Base-by-base conservation (phyloP, 2,888 invertebrate species). In the Resseliella maxima region DNA sequence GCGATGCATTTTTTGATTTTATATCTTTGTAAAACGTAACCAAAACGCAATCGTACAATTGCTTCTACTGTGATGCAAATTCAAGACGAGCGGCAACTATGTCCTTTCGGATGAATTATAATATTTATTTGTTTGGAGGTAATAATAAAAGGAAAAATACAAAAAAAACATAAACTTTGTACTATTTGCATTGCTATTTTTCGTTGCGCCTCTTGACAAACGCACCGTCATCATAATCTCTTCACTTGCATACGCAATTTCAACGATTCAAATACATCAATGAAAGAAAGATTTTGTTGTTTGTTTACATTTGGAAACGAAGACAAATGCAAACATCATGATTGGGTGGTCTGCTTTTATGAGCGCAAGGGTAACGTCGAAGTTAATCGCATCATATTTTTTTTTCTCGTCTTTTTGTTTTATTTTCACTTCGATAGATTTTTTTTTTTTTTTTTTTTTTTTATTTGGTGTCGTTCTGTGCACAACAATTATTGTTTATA, bases 161-260 rank as follows among this genome's bases (percentile, higher is more conserved):
- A 83, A 38, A 38, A 27, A n/a, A n/a, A n/a, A n/a, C n/a, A n/a
- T n/a, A n/a, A n/a, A n/a, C n/a, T n/a, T n/a, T n/a, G n/a, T 1
- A n/a, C 72, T 83, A 38, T 83, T 83, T 83, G 38, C 83, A 83
- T 38, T 83, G 83, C 38, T 83, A 38, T 83, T 83, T 83, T 83
- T n/a, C 12, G 10, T 83, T 38, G 38, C 83, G 38, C 83, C 83
- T 83, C 83, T 83, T 38, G 38, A 83, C 24, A n/a, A 36, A 83
- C 12, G 38, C 83, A 83, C 36, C 38, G 38, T 83, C 83, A 83
- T 83, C 46, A 15, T 18, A 18, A 2, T 2, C 18, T 2, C 18
- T 15, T 41, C 46, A 15, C 18, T 15, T 18, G 2, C 46, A 50
- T 18, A 50, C 46, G 18, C 46, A 50, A n/a, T n/a, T n/a, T n/a